Evolutionary conservation across 2,797 vertebrate genomes (phyloP), one percentile per base, ranked within the genome.

Genomic region (Sebastes dallii): DNA sequence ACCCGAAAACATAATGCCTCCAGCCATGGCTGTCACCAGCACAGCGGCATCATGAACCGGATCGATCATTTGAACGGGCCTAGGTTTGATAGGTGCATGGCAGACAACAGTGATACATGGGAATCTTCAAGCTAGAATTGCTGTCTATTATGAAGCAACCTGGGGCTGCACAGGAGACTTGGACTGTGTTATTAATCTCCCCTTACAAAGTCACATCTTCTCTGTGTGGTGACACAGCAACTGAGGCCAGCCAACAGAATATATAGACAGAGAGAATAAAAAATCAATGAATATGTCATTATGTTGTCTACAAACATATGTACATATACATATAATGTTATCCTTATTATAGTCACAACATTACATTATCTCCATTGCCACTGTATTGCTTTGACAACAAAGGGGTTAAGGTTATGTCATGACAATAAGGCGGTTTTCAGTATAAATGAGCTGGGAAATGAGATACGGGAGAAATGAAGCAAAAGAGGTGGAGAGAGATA

Each of bases 381-480:
- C 60, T 67, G 25, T 20, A 16, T 29, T 61, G 16, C 54, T 68
- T 18, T 59, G n/a, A 24, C 7, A 29, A 52, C n/a, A 36, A 66
- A 9, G n/a, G 9, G 59, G 9, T 74, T 16, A 4, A 4, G 24
- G 30, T 74, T 61, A 60, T 74, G 56, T 56, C 59, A 60, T 52
- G 22, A 10, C 60, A 72, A 42, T 39, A 59, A 66, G 34, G 39
- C 7, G 13, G 52, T 56, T 61, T 42, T 74, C 34, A 29, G 20
- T 56, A 25, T 27, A 65, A 81, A 78, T 56, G 18, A 82, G 50
- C 29, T 56, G 18, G 14, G 20, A 68, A 65, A 84, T 66, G 4
- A 67, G 60, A 69, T 18, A 55, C 5, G 66, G 9, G 14, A 75
- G 42, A 50, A 16, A 76, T 56, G 56, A 65, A 10, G 7, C 16